Conservation (phyloP, 2,888 invertebrate genomes). For the Lasioglossum zephyrum region DNA sequence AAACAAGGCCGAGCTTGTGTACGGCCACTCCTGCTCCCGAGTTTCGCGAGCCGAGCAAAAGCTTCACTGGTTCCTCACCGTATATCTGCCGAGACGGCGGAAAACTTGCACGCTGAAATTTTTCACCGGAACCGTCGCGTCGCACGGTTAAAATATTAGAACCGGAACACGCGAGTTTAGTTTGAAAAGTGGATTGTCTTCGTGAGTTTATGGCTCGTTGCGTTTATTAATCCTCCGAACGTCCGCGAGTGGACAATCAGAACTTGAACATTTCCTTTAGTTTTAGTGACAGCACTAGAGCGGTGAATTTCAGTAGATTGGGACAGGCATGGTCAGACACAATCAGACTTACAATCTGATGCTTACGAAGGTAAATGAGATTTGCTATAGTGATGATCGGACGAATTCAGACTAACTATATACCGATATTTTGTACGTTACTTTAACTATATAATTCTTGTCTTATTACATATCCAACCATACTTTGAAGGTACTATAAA, state of each 20-base stretch:
- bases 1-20: constrained; percentile 43
- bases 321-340: background rate
- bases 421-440: background rate
- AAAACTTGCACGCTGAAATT: constrained; percentile 60
- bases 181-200: background rate
- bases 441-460: background rate
- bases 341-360: background rate
- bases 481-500: background rate
- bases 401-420: no score
- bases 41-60: constrained; percentile 21
- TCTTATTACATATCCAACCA: background rate
- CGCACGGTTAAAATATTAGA: background rate
- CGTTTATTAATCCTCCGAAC: background rate
- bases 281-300: background rate
- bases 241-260: background rate
- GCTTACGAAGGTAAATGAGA: no score
- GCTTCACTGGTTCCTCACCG: constrained; percentile 20
- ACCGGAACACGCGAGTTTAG: background rate
- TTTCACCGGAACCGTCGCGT: background rate
- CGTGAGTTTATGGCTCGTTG: background rate
- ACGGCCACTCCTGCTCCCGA: constrained; percentile 37
- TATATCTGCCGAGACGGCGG: constrained; percentile 59
- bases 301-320: background rate
- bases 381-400: no score
- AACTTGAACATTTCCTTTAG: background rate